These are phyloP conservation scores for Mizuhopecten yessoensis DNA, from an alignment of 1,140 invertebrate genomes.

Conservation along the genomic window DNA sequence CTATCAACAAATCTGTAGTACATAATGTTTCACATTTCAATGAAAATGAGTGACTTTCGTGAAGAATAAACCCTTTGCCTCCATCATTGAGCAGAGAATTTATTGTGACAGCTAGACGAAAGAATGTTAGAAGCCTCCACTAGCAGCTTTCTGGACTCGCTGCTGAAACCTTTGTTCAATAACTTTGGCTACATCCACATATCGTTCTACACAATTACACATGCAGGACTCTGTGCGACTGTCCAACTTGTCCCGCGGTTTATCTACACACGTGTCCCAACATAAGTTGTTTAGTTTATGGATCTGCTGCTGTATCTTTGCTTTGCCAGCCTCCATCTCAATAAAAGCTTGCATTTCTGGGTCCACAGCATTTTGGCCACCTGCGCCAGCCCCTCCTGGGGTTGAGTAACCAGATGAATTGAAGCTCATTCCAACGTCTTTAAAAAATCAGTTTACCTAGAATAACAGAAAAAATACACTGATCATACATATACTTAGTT, in stretches of 20 bases:
- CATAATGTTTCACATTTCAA: no score
- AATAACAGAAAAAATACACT: neutral
- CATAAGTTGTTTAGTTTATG: conserved; percentile 96
- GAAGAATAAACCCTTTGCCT: no score
- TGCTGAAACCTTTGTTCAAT: conserved; percentile 63
- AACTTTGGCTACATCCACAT: conserved; percentile 88
- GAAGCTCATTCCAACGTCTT: neutral
- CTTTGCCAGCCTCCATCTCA: conserved; percentile 93
- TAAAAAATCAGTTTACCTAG: neutral
- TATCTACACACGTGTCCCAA: conserved; percentile 97
- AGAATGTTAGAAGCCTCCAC: neutral
- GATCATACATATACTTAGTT: no score
- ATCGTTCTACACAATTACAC: conserved; percentile 95
- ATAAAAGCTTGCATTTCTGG: conserved; percentile 92
- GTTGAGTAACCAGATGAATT: neutral
- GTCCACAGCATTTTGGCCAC: conserved; percentile 44
- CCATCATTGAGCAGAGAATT: no score
- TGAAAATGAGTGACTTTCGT: no score
- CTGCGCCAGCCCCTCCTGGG: neutral
- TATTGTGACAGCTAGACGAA: no score
- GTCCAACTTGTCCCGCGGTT: conserved; percentile 93
- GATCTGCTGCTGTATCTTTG: conserved; percentile 88
- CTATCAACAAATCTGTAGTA: no score
- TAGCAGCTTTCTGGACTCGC: neutral
- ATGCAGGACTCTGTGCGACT: conserved; percentile 94